Evolutionary conservation across 2,888 invertebrate genomes (phyloP).

Genomic region (Eretmocerus hayati): DNA sequence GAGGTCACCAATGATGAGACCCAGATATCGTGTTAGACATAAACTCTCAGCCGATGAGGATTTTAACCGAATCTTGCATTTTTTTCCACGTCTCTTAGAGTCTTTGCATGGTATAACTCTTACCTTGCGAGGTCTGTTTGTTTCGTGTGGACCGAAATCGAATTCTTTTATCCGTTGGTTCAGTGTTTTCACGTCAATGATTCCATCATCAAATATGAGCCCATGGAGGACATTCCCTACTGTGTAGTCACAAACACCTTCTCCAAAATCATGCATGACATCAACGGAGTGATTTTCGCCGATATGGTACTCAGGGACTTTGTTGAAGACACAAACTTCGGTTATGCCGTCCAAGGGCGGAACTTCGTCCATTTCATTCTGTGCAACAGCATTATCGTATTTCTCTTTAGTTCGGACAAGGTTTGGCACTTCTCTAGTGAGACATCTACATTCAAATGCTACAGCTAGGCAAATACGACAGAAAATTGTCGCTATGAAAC

Average conservation of each 20-base stretch:
- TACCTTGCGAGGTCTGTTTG: slow-evolving; percentile 11
- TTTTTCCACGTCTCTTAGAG: background rate
- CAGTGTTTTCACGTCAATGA: slow-evolving; percentile 6
- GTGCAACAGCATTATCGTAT: background rate
- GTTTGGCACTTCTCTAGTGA: background rate
- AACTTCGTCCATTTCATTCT: background rate
- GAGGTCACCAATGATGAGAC: background rate
- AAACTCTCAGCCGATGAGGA: slow-evolving; percentile 17
- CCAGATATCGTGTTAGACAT: background rate
- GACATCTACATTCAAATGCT: background rate
- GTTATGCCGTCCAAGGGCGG: slow-evolving; percentile 12
- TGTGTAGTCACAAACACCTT: slow-evolving; percentile 8
- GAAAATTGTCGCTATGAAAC: background rate
- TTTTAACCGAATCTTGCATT: slow-evolving; percentile 10
- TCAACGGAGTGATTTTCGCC: slow-evolving; percentile 17
- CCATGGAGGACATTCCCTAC: slow-evolving; percentile 2
- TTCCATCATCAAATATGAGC: slow-evolving; percentile 5
- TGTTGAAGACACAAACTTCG: slow-evolving; percentile 17
- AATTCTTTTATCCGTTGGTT: slow-evolving; percentile 10
- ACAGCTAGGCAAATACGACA: background rate
- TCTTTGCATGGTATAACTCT: background rate
- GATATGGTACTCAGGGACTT: slow-evolving; percentile 14
- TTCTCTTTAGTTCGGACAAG: background rate
- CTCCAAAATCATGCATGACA: slow-evolving; percentile 14
- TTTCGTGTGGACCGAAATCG: slow-evolving; percentile 4